These are phyloP conservation scores for Thaleichthys pacificus DNA, from an alignment of 2,797 vertebrate species.

Conservation along the genomic window DNA sequence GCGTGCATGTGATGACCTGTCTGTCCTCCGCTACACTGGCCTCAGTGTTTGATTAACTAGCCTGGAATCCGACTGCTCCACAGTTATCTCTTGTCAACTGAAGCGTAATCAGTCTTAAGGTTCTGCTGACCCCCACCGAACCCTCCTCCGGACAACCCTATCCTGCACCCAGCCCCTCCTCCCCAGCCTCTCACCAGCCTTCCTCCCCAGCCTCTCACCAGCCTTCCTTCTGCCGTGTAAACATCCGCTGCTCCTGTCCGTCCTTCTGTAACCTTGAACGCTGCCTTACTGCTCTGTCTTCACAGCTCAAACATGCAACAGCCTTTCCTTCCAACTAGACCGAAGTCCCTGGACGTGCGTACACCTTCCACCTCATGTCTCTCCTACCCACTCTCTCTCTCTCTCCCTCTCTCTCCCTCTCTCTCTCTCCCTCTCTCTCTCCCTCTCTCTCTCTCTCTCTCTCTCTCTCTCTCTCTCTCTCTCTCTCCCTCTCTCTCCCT, in stretches of 20 bases:
- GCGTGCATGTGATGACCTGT: conserved; percentile 5
- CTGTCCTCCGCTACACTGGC: conserved; percentile 4
- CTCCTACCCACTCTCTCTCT: not conserved
- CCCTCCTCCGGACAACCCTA: conserved; percentile 4
- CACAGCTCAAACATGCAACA: too few relatives aligned
- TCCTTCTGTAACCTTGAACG: conserved; percentile 38
- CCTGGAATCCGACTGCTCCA: conserved; percentile 45
- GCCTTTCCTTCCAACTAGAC: not conserved
- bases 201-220: conserved; percentile 8
- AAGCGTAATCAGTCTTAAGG: conserved; percentile 36
- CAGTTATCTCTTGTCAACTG: conserved; percentile 53
- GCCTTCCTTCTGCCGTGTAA: conserved; percentile 25
- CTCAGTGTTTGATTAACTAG: conserved; percentile 48
- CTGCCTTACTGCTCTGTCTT: too few relatives aligned
- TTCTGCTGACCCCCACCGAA: conserved; percentile 35
- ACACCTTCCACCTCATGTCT: too few relatives aligned
- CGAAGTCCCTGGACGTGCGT: too few relatives aligned
- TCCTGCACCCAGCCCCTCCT: conserved; percentile 10
- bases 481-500: too few relatives aligned
- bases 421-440: not conserved
- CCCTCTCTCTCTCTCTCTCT: not conserved
- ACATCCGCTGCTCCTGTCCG: not conserved
- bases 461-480: not conserved
- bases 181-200: conserved; percentile 6
- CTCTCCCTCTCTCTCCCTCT: not conserved